phyloP scores from a whole-genome alignment of 1,140 invertebrate species.

The Drosophila cardini region DNA sequence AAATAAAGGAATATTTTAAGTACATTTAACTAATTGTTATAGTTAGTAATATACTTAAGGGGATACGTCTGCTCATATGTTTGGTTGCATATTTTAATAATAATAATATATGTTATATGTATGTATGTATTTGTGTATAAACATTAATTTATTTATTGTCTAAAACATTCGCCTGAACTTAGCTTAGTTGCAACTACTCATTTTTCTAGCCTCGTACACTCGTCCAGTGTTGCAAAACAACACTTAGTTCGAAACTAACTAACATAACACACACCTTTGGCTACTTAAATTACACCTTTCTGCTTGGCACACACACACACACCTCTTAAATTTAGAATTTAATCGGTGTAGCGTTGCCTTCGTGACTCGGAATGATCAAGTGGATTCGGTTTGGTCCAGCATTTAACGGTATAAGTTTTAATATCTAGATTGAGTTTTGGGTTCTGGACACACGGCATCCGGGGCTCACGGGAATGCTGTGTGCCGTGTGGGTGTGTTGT shows the following conservation, averaged over 20 bases:
- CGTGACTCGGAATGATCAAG: neutral
- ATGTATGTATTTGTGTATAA: slow-evolving; percentile 38
- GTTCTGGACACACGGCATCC: slow-evolving; percentile 52
- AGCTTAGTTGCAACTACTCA: slow-evolving; percentile 29
- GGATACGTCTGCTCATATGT: slow-evolving; percentile 16
- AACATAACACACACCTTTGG: slow-evolving; percentile 79
- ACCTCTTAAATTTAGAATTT: slow-evolving; percentile 71
- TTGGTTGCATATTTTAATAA: slow-evolving; percentile 33
- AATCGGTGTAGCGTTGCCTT: slow-evolving; percentile 36
- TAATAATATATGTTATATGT: slow-evolving; percentile 18
- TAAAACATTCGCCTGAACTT: slow-evolving; percentile 75
- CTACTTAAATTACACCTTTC: slow-evolving; percentile 61
- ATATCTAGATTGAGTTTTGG: slow-evolving; percentile 12
- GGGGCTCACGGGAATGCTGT: slow-evolving; percentile 66
- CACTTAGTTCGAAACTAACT: slow-evolving; percentile 63
- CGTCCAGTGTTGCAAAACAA: slow-evolving; percentile 1
- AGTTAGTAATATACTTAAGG: slow-evolving; percentile 17
- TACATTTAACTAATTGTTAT: slow-evolving; percentile 45
- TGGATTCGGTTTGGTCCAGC: slow-evolving; percentile 56
- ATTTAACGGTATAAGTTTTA: slow-evolving; percentile 32
- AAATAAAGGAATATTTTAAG: slow-evolving; percentile 6
- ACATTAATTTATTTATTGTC: slow-evolving; percentile 82
- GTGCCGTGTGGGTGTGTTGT: slow-evolving; percentile 7
- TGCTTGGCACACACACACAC: slow-evolving; percentile 1
- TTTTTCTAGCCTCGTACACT: neutral